phyloP scores from a whole-genome alignment of 2,113 vertebrate species.

The Solenodon paradoxus region DNA sequence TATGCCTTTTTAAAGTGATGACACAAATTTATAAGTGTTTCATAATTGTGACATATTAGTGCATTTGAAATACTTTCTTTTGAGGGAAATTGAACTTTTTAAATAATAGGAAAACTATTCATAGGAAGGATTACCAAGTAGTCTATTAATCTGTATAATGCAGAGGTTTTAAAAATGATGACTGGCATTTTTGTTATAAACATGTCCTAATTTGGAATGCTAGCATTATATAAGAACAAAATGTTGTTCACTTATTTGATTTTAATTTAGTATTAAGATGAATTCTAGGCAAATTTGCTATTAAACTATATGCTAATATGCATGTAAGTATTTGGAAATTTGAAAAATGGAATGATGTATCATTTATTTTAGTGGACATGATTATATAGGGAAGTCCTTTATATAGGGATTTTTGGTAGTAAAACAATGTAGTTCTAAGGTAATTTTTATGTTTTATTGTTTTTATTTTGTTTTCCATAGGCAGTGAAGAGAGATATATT shows the following conservation, averaged over 20 bases:
- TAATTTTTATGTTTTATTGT: constrained; percentile 32
- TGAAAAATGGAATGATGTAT: neutral
- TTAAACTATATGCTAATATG: neutral
- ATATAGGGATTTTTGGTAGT: neutral
- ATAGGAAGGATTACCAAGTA: neutral
- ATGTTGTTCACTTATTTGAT: constrained; percentile 3
- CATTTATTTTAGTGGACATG: neutral
- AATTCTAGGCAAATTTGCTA: constrained; percentile 3
- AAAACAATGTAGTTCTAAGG: constrained; percentile 7
- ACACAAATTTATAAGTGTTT: neutral
- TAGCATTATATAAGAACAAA: neutral
- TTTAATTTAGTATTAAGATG: constrained; percentile 27
- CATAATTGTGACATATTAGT: neutral
- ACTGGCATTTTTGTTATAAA: neutral
- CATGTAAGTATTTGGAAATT: neutral
- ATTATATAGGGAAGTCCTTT: neutral
- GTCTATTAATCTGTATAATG: neutral
- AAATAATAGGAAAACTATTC: neutral
- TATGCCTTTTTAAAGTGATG: neutral
- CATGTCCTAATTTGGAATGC: neutral
- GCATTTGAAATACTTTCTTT: neutral
- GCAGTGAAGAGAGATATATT: constrained; percentile 93
- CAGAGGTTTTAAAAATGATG: neutral
- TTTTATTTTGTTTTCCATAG: constrained; percentile 76
- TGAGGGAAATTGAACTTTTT: neutral